Evolutionary conservation across 64 coral and sea anemone genomes (phyloP), one percentile per base, ranked within the genome.

Genomic region (Montipora foliosa): DNA sequence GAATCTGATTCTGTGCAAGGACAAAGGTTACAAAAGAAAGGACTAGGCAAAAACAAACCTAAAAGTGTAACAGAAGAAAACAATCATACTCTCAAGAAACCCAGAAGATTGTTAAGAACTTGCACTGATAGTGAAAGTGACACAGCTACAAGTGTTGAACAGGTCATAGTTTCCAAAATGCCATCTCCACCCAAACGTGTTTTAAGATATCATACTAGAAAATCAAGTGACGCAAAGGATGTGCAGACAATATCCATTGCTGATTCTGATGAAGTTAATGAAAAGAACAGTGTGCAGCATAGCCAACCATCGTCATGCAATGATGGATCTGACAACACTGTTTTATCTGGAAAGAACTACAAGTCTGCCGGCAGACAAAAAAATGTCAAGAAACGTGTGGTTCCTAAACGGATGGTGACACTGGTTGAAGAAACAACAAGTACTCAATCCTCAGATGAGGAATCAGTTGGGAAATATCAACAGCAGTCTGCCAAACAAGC

Each of bases 101-200:
- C 44, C 19, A 86, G 22, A 49, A 50, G 8, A 13, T 22, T 46
- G 12, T 6, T 5, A 49, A 86, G 47, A 17, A 4, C 17, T 47
- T 16, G 6, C 19, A 21, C n/a, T 11, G 66, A 49, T 5, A 71
- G 44, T 49, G 82, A 86, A 19, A 49, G 44, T 47, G 44, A 69
- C 53, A 57, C 53, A 8, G 53, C 53, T 57, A 12, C 14, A 47
- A 9, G 9, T 82, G 80, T 47, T 17, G 57, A 82, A 64, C 53
- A 64, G 15, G 3, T 8, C 2, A 8, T 51, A 58, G 50, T 8
- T 81, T 21, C 50, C 5, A 57, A 45, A 6, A 84, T 46, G 66
- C 64, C 46, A 4, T 86, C 82, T 10, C 82, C 82, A 50, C 66
- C 66, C 0, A 86, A 72, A 50, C 82, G 82, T 69, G 82, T 86